These are phyloP conservation scores for Ichneumoninae sp. DNA, from an alignment of 2,888 invertebrate species.

Conservation along the genomic window DNA sequence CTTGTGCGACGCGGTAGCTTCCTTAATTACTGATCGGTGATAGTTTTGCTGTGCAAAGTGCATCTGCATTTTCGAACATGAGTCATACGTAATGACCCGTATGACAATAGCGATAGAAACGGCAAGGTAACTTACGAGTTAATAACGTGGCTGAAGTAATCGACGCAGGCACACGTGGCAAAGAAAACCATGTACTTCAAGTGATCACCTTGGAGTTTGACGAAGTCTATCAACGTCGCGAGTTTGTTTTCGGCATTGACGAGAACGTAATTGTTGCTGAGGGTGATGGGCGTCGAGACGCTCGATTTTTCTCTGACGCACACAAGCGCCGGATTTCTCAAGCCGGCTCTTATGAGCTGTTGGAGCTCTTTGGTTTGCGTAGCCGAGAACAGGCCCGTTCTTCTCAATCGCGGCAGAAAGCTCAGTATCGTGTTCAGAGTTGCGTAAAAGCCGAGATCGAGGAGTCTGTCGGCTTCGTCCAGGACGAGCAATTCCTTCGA, in stretches of 20 bases:
- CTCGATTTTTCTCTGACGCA: slow-evolving; percentile 94
- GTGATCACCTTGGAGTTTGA: slow-evolving; percentile 86
- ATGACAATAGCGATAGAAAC: background rate
- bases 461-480: slow-evolving; percentile 98
- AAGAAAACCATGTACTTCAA: slow-evolving; percentile 94
- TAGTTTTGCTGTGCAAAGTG: background rate
- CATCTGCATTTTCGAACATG: background rate
- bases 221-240: slow-evolving; percentile 91
- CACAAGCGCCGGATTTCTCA: slow-evolving; percentile 96
- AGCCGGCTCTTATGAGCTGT: slow-evolving; percentile 95
- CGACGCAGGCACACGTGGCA: slow-evolving; percentile 98
- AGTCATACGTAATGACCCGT: background rate
- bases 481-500: slow-evolving; percentile 94
- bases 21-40: background rate
- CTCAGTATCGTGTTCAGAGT: slow-evolving; percentile 95
- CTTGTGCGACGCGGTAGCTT: too few relatives aligned
- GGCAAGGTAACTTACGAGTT: slow-evolving; percentile 76
- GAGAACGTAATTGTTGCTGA: slow-evolving; percentile 93
- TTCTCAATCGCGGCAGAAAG: slow-evolving; percentile 95
- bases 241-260: slow-evolving; percentile 93
- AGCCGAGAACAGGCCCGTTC: slow-evolving; percentile 99
- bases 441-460: slow-evolving; percentile 96
- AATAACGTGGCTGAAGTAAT: slow-evolving; percentile 89
- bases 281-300: slow-evolving; percentile 89
- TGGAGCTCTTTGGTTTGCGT: slow-evolving; percentile 98